Percentiles rank a stretch among this genome's conserved stretches.
phyloP scores from a whole-genome alignment of 2,888 invertebrate species.

The Ceratothoa steindachneri region DNA sequence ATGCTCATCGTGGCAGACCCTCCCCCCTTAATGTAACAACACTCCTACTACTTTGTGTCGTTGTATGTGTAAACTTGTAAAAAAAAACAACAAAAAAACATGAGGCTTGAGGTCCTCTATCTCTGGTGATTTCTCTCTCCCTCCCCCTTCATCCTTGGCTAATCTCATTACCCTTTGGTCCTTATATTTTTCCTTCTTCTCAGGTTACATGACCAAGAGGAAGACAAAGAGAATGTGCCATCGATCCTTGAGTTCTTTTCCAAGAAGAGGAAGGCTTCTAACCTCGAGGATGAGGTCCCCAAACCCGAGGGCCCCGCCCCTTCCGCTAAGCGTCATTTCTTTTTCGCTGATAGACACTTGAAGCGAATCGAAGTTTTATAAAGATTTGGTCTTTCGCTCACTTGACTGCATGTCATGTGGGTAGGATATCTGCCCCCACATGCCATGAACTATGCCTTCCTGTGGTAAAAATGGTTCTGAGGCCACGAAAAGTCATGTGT shows the following conservation, averaged over 20 bases:
- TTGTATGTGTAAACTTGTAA: too few species aligned
- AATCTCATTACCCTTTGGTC: background rate
- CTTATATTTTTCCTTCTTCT: background rate
- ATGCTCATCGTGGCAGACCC: too few species aligned
- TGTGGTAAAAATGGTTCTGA: too few species aligned
- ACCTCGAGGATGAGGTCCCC: background rate
- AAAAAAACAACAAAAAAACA: too few species aligned
- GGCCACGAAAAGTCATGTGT: too few species aligned
- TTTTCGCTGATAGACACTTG: conserved; percentile 38
- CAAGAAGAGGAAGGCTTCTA: background rate
- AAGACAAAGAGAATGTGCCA: conserved; percentile 30
- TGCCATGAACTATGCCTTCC: too few species aligned
- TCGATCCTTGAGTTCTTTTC: conserved; percentile 43
- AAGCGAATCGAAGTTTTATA: background rate
- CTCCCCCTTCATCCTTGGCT: background rate
- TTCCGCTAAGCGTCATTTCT: conserved; percentile 27
- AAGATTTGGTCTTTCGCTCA: too few species aligned
- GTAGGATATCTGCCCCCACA: too few species aligned
- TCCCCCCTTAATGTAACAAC: too few species aligned
- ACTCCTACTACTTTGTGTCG: too few species aligned
- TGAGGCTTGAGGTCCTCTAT: too few species aligned
- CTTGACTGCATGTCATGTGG: too few species aligned
- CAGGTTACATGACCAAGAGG: conserved; percentile 40
- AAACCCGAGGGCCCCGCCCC: background rate
- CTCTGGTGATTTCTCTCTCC: background rate